Base-by-base conservation (phyloP, 2,888 invertebrate genomes). In the Limenitis camilla region DNA sequence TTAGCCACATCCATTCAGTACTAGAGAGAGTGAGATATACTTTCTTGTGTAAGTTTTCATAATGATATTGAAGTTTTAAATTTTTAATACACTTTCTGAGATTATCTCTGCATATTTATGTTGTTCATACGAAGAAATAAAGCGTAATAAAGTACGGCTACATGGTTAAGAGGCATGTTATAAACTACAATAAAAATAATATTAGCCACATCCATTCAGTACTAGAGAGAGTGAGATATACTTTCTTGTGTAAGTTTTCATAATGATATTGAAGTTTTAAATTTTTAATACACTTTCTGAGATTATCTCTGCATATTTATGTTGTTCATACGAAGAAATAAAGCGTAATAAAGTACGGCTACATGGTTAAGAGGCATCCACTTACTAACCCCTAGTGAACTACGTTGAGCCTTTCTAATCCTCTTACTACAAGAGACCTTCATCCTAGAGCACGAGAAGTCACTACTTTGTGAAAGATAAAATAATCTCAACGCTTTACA, bases 321-420 rank as follows among this genome's bases (percentile, higher is more conserved):
- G 6, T 42, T 40, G 11, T 36, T 9, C 36, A 31, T 49, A 29
- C 32, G n/a, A 31, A 40, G 31, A 51, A 43, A 54, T 51, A 50
- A 43, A 36, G 33, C 36, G 19, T 48, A 33, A 56, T 50, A 48
- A 56, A 45, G 44, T 56, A 48, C 19, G 49, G 48, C 50, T 48
- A 54, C 47, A 33, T 41, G 39, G 49, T 11, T 52, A 51, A 51
- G 51, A 44, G 47, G 47, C 43, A 44, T 40, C 47, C 50, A 52
- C 52, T 40, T 44, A 48, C 51, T 51, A 51, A 54, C 47, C 45
- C 48, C 35, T 44, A 48, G 31, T 48, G 51, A 54, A 56, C 54
- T 54, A 51, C 36, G 48, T 38, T 47, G 47, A 53, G 53, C 51
- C 48, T 51, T 56, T 53, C 51, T 56, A 56, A 56, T 56, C 54